Evolutionary conservation across 2,797 vertebrate genomes (phyloP).

Genomic region (Typhlichthys subterraneus): DNA sequence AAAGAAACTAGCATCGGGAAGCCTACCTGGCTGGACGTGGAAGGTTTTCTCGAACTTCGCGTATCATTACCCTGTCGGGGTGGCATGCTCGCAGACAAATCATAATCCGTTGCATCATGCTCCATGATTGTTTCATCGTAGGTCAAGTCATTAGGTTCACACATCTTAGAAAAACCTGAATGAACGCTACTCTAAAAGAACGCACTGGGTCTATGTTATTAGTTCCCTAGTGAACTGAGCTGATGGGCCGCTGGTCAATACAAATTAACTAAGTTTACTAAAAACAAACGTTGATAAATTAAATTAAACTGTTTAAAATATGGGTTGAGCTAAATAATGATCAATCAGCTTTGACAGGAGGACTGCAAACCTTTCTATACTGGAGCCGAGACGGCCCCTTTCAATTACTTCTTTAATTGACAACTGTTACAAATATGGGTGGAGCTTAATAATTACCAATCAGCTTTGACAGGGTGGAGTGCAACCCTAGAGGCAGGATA

Average conservation of each 20-base stretch:
- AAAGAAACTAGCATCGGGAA: neutral
- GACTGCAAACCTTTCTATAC: neutral
- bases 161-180: conserved; percentile 40
- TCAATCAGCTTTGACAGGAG: too few relatives aligned
- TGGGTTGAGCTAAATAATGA: too few relatives aligned
- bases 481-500: too few relatives aligned
- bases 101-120: conserved; percentile 37
- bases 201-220: neutral
- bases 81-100: conserved; percentile 28
- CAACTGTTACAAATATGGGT: conserved; percentile 46
- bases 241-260: too few relatives aligned
- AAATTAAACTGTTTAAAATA: too few relatives aligned
- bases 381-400: neutral
- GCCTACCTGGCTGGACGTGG: neutral
- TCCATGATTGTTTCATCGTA: conserved; percentile 59
- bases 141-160: conserved; percentile 38
- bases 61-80: conserved; percentile 29
- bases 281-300: neutral
- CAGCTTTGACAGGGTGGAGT: neutral
- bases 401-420: conserved; percentile 47
- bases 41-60: too few relatives aligned
- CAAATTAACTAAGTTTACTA: neutral
- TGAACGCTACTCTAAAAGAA: neutral
- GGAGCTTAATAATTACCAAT: conserved; percentile 2
- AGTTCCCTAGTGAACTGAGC: neutral